Percentiles rank a stretch among this genome's conserved stretches.
These are phyloP conservation scores for Scaptomyza pallida DNA, from an alignment of 1,140 invertebrate genomes.

Conservation along the genomic window DNA sequence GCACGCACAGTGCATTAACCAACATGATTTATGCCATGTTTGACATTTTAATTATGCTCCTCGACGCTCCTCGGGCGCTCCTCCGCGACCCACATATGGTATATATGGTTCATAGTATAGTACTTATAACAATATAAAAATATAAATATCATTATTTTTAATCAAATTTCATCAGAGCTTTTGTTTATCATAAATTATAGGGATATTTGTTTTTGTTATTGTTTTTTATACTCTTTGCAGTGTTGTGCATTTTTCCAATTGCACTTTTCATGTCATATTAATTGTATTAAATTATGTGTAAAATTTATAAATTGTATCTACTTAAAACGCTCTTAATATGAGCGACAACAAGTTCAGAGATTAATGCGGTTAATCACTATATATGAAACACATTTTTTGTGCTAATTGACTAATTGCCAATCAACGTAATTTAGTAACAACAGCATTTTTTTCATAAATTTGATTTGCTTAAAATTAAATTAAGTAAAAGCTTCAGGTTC, in stretches of 20 bases:
- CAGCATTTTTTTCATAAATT: too few species aligned
- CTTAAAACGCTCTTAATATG: background rate
- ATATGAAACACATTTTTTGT: background rate
- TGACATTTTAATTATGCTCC: constrained; percentile 64
- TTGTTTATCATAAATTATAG: constrained; percentile 57
- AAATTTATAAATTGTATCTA: constrained; percentile 44
- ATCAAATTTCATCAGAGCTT: constrained; percentile 49
- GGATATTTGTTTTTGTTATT: constrained; percentile 55
- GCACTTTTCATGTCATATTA: constrained; percentile 61
- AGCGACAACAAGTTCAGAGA: background rate
- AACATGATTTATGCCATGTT: constrained; percentile 72
- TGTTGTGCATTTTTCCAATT: constrained; percentile 25
- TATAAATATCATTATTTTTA: constrained; percentile 26
- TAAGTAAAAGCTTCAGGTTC: too few species aligned
- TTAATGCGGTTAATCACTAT: background rate
- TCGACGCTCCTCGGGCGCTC: background rate
- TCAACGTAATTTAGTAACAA: background rate
- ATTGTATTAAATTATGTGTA: constrained; percentile 67
- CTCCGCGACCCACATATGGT: background rate
- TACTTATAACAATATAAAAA: constrained; percentile 33
- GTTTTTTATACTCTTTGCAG: too few species aligned
- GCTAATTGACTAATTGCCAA: background rate
- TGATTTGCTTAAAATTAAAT: too few species aligned
- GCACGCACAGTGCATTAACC: constrained; percentile 60
- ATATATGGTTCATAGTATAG: background rate